These are phyloP conservation scores for Herpailurus yagouaroundi DNA, from an alignment of 2,113 vertebrate genomes.

Conservation along the genomic window DNA sequence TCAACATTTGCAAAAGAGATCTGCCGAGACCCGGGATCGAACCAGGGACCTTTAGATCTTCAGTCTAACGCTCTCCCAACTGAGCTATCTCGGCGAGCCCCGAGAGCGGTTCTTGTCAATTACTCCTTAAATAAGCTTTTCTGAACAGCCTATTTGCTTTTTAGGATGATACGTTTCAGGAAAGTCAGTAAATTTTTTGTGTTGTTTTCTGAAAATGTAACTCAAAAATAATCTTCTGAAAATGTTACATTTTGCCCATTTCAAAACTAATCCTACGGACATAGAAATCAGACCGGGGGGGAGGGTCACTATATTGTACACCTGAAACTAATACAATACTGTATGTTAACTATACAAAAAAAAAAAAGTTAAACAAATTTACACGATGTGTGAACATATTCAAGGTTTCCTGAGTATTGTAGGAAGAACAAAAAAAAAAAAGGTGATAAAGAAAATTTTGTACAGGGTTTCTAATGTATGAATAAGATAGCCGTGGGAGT, in stretches of 20 bases:
- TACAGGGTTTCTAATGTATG: neutral
- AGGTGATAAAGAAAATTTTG: neutral
- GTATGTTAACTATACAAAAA: no score
- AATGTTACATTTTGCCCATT: no score
- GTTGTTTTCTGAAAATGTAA: neutral
- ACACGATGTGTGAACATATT: neutral
- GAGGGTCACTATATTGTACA: no score
- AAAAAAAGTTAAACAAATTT: no score
- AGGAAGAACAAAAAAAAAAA: neutral
- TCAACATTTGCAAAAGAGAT: fast-evolving
- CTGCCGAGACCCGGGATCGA: slow-evolving; percentile 70
- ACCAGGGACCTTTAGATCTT: slow-evolving; percentile 80
- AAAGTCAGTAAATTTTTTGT: neutral
- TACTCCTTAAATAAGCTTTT: neutral
- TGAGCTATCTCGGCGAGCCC: slow-evolving; percentile 78
- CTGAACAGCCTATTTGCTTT: neutral
- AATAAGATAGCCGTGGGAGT: neutral
- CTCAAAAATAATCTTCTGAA: neutral
- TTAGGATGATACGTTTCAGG: neutral
- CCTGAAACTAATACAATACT: no score
- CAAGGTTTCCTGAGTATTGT: neutral
- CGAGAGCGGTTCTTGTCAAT: fast-evolving
- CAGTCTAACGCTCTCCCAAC: slow-evolving; percentile 65
- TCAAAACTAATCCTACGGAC: neutral
- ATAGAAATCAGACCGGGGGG: neutral